Percentiles rank a stretch among this genome's conserved stretches.
Evolutionary conservation across 2,113 vertebrate genomes (phyloP).

Genomic region (Danionella cerebrum): DNA sequence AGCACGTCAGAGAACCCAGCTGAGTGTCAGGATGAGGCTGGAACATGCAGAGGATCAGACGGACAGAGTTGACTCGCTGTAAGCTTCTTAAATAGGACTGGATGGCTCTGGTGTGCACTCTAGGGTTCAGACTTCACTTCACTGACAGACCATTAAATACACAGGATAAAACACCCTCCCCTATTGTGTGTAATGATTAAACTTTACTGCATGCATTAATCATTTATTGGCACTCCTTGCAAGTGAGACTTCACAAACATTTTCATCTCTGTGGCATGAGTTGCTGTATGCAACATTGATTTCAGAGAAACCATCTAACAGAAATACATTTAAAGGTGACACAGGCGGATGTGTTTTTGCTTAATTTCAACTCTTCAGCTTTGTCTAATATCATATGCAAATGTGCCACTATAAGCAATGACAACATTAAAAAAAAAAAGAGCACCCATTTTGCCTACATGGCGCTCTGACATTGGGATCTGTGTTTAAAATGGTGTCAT

Average conservation of each 20-base stretch:
- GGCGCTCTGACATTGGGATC: too few relatives aligned
- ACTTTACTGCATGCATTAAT: background rate
- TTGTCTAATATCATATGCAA: too few relatives aligned
- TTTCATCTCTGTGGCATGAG: background rate
- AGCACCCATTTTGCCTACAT: too few relatives aligned
- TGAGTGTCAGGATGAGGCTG: slow-evolving; percentile 2
- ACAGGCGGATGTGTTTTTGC: background rate
- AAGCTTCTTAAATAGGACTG: slow-evolving; percentile 22
- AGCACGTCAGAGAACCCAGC: slow-evolving; percentile 5
- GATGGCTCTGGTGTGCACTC: background rate
- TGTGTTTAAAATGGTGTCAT: too few relatives aligned
- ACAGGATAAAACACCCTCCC: background rate
- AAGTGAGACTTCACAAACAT: background rate
- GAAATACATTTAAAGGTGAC: background rate
- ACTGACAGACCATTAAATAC: slow-evolving; percentile 13
- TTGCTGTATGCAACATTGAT: background rate
- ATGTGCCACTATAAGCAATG: too few relatives aligned
- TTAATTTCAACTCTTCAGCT: background rate
- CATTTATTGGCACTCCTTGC: background rate
- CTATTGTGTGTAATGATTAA: background rate
- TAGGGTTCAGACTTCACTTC: background rate
- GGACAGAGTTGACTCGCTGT: slow-evolving; percentile 1
- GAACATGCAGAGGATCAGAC: slow-evolving; percentile 13
- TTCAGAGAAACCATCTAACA: background rate
- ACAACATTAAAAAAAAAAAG: too few relatives aligned